Percentiles rank a stretch among this genome's conserved stretches.
These are phyloP conservation scores for Ectemnius lituratus DNA, from an alignment of 2,888 invertebrate species.

Conservation along the genomic window DNA sequence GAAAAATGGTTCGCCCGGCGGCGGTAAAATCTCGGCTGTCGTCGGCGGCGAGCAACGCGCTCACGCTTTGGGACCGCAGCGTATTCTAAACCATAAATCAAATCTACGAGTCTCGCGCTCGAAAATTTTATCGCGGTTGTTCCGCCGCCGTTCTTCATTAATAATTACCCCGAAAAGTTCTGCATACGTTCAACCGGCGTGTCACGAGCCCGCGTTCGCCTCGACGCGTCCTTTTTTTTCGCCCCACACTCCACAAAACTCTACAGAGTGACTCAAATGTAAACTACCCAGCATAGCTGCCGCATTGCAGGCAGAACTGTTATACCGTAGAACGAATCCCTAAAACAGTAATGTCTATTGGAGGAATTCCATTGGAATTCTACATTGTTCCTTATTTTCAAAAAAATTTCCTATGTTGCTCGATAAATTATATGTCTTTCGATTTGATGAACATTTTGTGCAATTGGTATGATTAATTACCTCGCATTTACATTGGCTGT, in stretches of 20 bases:
- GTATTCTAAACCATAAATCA: conserved; percentile 33
- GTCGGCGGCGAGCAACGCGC: background rate
- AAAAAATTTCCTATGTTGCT: too few species aligned
- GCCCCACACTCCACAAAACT: conserved; percentile 11
- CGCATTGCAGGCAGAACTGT: too few species aligned
- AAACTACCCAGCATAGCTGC: too few species aligned
- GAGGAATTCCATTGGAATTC: too few species aligned
- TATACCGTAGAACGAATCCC: too few species aligned
- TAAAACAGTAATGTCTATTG: too few species aligned
- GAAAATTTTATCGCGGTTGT: conserved; percentile 42
- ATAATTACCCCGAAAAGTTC: conserved; percentile 45
- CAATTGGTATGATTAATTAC: too few species aligned
- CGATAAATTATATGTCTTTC: too few species aligned
- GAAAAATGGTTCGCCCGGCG: background rate
- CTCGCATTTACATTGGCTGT: too few species aligned
- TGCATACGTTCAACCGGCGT: conserved; percentile 23
- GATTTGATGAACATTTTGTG: too few species aligned
- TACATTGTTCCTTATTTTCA: too few species aligned
- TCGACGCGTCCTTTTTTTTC: conserved; percentile 12
- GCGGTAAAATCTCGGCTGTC: conserved; percentile 1
- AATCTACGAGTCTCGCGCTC: conserved; percentile 35
- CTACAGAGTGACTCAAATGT: too few species aligned
- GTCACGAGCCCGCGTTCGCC: conserved; percentile 14
- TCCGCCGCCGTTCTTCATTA: conserved; percentile 46
- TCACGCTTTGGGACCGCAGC: background rate